Evolutionary conservation across 2,113 vertebrate species (phyloP).

Genomic region (Pluvianellus socialis): DNA sequence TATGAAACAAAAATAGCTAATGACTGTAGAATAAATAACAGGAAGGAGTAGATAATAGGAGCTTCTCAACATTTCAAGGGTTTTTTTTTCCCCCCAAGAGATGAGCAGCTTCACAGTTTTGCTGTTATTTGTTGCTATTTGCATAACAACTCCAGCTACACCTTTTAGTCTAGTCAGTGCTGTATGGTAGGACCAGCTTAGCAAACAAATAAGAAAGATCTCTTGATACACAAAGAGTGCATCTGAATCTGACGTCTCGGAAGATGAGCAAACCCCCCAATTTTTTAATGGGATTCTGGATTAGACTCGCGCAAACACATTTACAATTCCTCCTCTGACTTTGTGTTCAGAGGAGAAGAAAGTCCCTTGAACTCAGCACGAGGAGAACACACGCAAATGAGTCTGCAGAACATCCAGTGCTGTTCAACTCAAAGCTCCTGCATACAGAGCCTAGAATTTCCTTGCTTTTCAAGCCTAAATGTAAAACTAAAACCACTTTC

Average conservation of each 20-base stretch:
- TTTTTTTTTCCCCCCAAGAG: not conserved
- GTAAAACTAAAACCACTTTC: not conserved
- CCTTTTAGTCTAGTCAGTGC: not conserved
- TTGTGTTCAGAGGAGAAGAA: not conserved
- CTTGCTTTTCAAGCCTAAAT: not conserved
- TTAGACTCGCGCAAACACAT: not conserved
- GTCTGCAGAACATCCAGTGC: not conserved
- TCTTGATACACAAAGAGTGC: not conserved
- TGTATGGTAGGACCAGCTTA: not conserved
- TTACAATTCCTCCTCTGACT: not conserved
- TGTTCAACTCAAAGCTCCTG: not conserved
- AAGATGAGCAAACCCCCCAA: not conserved
- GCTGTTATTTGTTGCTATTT: not conserved
- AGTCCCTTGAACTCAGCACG: not conserved
- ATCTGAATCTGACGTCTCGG: not conserved
- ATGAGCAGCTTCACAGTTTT: not conserved
- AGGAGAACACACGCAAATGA: not conserved
- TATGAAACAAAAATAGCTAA: constrained; percentile 19
- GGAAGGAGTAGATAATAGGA: not conserved
- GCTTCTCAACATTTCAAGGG: not conserved
- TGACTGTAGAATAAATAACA: not conserved
- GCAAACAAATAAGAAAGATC: not conserved
- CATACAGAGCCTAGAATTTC: not conserved
- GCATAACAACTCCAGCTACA: not conserved
- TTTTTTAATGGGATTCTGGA: not conserved